Evolutionary conservation across 2,113 vertebrate species (phyloP).

Genomic region (Petrocephalus zakoni): DNA sequence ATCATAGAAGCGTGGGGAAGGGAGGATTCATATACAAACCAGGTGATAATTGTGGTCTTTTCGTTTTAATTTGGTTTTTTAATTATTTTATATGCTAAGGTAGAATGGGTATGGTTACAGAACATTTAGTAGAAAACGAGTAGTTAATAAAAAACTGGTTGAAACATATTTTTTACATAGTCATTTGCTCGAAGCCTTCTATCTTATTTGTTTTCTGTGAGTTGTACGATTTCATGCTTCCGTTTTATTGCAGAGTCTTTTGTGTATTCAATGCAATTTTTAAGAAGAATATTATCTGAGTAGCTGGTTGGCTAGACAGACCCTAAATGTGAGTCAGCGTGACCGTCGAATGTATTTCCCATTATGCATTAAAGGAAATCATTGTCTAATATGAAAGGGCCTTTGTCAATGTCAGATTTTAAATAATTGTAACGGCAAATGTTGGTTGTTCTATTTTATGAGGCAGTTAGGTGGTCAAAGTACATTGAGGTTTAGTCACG

Average conservation of each 20-base stretch:
- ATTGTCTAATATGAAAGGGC: neutral
- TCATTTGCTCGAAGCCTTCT: neutral
- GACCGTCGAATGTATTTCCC: neutral
- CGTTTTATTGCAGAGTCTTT: neutral
- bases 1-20: neutral
- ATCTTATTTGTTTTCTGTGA: neutral
- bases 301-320: neutral
- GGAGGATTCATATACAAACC: neutral
- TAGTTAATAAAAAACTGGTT: neutral
- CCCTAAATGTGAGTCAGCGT: neutral
- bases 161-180: neutral
- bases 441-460: neutral
- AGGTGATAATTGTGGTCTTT: neutral
- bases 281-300: neutral
- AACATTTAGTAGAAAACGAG: neutral
- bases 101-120: no score
- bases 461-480: neutral
- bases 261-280: neutral
- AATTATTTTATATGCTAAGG: neutral
- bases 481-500: neutral
- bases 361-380: neutral
- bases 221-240: neutral
- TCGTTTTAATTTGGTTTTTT: neutral
- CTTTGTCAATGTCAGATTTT: neutral
- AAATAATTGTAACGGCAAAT: neutral